Evolutionary conservation across 1,140 invertebrate species (phyloP), one percentile per base, ranked within the genome.

Genomic region (Platorchestia sp.): DNA sequence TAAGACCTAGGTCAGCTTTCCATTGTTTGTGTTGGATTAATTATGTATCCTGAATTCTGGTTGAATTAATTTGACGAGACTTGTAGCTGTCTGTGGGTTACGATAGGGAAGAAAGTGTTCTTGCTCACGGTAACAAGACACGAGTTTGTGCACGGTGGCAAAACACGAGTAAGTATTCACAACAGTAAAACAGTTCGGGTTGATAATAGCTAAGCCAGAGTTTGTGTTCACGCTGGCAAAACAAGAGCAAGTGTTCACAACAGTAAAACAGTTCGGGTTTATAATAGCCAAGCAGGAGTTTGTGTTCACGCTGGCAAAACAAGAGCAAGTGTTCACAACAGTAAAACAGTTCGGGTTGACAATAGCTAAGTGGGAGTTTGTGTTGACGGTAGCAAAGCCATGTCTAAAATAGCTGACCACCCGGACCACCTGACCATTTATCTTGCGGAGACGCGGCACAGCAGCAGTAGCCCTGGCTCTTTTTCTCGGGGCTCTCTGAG

Each of bases 351-450:
- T 36, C 14, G 53, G 53, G 41, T 89, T 45, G 0, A 44, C 27
- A 41, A 40, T 36, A 93, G 5, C 10, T 40, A 47, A 47, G 91
- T 40, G 27, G 10, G 91, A 36, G 91, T 47, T 10, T 16, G 45
- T 93, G 91, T 44, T 93, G 7, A 40, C 36, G 40, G 41, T 45
- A 45, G 16, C 45, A 45, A 44, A 45, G 91, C 43, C 45, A 93
- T 93, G 43, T 42, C 91, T n/a, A 40, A 93, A 93, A 93, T 93
- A 45, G 91, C 91, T 93, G 91, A 45, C 91, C 44, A 45, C 10
- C 91, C 91, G 40, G 91, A 93, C 41, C 45, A 40, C 40, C 91
- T 93, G 45, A 93, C 91, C 91, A 93, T 93, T 93, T 93, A 93
- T 93, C 91, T 93, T 93, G n/a, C 43, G 44, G 91, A 44, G 41